Conservation (phyloP, 2,797 vertebrate species). For the Nyctalus aviator region DNA sequence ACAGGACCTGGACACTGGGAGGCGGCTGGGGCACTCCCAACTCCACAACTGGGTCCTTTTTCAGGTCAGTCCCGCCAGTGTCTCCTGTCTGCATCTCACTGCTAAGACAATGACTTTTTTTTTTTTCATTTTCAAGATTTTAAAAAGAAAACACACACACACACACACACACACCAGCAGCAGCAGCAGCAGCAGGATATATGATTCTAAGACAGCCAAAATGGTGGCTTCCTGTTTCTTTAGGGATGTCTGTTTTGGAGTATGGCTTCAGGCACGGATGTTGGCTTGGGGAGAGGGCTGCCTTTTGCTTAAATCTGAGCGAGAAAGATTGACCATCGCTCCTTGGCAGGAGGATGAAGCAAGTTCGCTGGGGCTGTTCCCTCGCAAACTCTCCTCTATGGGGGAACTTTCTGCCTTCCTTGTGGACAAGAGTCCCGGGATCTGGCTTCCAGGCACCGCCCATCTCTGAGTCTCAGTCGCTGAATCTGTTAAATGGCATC, state of each 20-base stretch:
- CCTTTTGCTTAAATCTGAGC: neutral
- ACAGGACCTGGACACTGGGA: neutral
- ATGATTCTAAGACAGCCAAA: slow-evolving; percentile 79
- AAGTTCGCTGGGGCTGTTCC: neutral
- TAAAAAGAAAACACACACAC: slow-evolving; percentile 17
- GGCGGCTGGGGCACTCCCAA: neutral
- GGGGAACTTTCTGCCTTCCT: slow-evolving; percentile 48
- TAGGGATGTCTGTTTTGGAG: slow-evolving; percentile 74
- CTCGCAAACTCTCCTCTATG: neutral
- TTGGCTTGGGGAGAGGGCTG: neutral
- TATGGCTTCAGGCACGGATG: slow-evolving; percentile 52
- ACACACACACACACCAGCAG: neutral
- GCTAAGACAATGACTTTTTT: slow-evolving; percentile 67
- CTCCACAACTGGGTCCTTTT: neutral
- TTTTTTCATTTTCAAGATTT: slow-evolving; percentile 53
- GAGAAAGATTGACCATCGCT: neutral
- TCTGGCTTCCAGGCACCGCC: neutral
- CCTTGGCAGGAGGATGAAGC: neutral
- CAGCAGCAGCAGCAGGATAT: slow-evolving; percentile 75
- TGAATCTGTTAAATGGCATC: slow-evolving; percentile 8
- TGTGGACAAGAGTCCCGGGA: neutral
- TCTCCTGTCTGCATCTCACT: neutral
- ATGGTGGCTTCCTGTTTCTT: slow-evolving; percentile 85
- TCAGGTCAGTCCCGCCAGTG: neutral
- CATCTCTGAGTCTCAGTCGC: slow-evolving; percentile 39